phyloP scores from a whole-genome alignment of 1,140 invertebrate species.

The Leptopilina clavipes region DNA sequence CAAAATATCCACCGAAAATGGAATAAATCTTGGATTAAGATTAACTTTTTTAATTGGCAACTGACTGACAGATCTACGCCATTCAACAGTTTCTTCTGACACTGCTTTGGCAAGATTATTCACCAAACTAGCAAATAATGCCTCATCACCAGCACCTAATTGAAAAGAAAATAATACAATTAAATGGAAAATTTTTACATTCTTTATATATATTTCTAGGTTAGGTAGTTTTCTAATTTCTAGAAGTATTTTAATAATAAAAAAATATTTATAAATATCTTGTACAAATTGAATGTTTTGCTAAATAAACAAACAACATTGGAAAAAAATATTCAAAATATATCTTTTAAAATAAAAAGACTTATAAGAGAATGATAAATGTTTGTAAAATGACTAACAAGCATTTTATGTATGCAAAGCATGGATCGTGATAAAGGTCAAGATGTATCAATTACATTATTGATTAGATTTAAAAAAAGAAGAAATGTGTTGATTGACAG shows the following conservation, averaged over 20 bases:
- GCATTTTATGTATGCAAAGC: not conserved
- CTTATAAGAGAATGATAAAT: not conserved
- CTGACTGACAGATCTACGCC: constrained; percentile 89
- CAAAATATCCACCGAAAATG: constrained; percentile 83
- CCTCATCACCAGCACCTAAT: constrained; percentile 91
- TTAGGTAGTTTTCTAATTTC: too few relatives aligned
- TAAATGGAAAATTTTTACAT: too few relatives aligned
- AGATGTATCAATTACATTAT: constrained; percentile 11
- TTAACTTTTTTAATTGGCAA: constrained; percentile 86
- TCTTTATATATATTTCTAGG: too few relatives aligned
- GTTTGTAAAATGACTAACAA: not conserved
- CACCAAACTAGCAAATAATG: constrained; percentile 89
- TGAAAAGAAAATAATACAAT: not conserved
- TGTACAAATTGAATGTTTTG: too few relatives aligned
- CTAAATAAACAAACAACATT: too few relatives aligned
- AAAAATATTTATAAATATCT: too few relatives aligned
- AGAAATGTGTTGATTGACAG: constrained; percentile 30
- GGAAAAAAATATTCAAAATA: too few relatives aligned
- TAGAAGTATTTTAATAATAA: too few relatives aligned
- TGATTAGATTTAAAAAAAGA: constrained; percentile 32
- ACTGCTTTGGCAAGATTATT: constrained; percentile 85
- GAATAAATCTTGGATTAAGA: constrained; percentile 89
- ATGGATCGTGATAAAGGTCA: not conserved
- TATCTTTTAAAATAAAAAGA: constrained; percentile 35
- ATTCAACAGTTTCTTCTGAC: constrained; percentile 90